Percentiles rank a stretch among this genome's conserved stretches.
Conservation (phyloP, 2,888 invertebrate genomes). For the Clostera curtula region DNA sequence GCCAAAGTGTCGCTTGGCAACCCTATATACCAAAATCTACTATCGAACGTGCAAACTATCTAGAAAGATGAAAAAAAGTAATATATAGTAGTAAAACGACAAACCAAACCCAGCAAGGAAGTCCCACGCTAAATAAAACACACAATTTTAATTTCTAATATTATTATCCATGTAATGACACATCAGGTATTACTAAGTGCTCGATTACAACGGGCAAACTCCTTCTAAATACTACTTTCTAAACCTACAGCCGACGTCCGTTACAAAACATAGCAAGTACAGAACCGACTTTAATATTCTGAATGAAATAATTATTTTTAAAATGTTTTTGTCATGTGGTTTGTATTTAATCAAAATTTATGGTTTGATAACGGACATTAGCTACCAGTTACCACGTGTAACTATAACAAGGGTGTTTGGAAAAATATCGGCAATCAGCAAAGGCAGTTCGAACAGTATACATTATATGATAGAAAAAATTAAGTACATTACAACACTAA, state of each 20-base stretch:
- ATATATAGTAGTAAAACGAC: conserved; percentile 22
- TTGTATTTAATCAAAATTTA: too few species aligned
- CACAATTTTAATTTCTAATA: conserved; percentile 61
- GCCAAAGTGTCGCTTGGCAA: conserved; percentile 24
- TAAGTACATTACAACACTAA: conserved; percentile 51
- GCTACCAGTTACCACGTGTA: conserved; percentile 49
- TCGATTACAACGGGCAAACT: conserved; percentile 65
- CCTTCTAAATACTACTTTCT: conserved; percentile 51
- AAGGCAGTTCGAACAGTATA: conserved; percentile 24
- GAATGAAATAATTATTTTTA: too few species aligned
- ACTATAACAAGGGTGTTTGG: conserved; percentile 46
- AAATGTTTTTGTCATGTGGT: too few species aligned
- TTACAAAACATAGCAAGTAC: conserved; percentile 19
- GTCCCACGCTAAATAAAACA: conserved; percentile 69
- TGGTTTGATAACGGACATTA: conserved; percentile 27
- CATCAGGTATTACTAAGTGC: conserved; percentile 64
- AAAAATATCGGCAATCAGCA: conserved; percentile 25
- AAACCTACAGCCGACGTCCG: conserved; percentile 44
- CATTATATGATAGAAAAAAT: conserved; percentile 38
- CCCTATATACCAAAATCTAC: conserved; percentile 25
- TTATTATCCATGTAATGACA: conserved; percentile 72
- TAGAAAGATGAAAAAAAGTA: conserved; percentile 27
- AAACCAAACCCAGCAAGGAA: conserved; percentile 45
- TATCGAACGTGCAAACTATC: conserved; percentile 39
- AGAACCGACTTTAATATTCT: conserved; percentile 8